Percentiles rank a stretch among this genome's conserved stretches.
phyloP scores from a whole-genome alignment of 2,888 invertebrate species.

The Xylota segnis region DNA sequence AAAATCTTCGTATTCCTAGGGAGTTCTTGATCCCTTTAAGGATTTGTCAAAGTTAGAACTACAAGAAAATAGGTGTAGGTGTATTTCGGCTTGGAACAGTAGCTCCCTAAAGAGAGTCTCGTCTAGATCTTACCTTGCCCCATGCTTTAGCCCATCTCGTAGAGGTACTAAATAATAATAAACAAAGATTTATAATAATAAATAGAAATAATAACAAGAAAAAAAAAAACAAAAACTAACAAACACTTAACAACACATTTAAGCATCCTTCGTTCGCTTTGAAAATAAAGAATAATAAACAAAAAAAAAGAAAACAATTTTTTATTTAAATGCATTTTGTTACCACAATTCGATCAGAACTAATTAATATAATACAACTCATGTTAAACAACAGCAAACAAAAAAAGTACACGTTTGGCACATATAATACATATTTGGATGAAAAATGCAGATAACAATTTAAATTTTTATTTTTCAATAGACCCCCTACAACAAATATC shows the following conservation, averaged over 20 bases:
- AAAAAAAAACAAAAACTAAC: constrained; percentile 6
- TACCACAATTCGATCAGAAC: constrained; percentile 35
- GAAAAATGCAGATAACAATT: constrained; percentile 51
- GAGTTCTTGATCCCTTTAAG: too few species aligned
- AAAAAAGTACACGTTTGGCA: constrained; percentile 57
- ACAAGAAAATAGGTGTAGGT: too few species aligned
- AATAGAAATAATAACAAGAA: constrained; percentile 8
- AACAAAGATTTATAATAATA: constrained; percentile 21
- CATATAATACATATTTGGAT: constrained; percentile 55
- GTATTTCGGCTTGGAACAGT: too few species aligned
- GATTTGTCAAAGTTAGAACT: too few species aligned
- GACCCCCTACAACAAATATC: constrained; percentile 74
- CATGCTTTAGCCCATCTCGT: constrained; percentile 2
- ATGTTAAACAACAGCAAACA: constrained; percentile 32
- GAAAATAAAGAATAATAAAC: constrained; percentile 33
- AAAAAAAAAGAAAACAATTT: constrained; percentile 34
- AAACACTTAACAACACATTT: constrained; percentile 53
- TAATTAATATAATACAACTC: constrained; percentile 43
- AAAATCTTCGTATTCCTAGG: too few species aligned
- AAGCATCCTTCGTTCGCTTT: constrained; percentile 77
- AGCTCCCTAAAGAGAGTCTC: too few species aligned
- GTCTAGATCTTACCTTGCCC: too few species aligned
- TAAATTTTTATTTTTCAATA: constrained; percentile 77
- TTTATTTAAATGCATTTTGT: constrained; percentile 76
- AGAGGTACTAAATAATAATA: background rate